A percentile compares a stretch with the other conserved stretches of the same genome.
These are phyloP conservation scores for Nymphalis polychloros DNA, from an alignment of 2,888 invertebrate species.

Conservation along the genomic window DNA sequence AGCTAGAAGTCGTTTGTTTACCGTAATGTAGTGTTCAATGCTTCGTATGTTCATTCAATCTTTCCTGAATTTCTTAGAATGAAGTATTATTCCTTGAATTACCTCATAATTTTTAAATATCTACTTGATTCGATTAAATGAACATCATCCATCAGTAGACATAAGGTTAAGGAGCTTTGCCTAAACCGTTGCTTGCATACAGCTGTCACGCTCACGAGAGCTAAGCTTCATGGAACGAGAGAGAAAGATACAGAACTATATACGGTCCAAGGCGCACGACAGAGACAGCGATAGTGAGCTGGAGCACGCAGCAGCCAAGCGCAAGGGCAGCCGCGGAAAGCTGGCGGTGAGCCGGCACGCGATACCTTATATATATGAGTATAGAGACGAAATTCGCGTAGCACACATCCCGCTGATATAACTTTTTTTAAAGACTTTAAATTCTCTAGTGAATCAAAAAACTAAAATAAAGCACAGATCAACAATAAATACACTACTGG, in stretches of 20 bases:
- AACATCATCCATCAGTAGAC: constrained; percentile 1
- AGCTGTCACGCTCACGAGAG: constrained; percentile 76
- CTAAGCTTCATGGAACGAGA: constrained; percentile 78
- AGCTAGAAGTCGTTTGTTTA: too few relatives aligned
- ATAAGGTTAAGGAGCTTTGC: constrained; percentile 28
- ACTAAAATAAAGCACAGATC: too few relatives aligned
- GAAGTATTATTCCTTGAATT: too few relatives aligned
- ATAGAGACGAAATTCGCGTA: constrained; percentile 51
- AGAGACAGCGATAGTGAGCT: constrained; percentile 95
- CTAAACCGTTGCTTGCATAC: constrained; percentile 58
- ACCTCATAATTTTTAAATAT: too few relatives aligned
- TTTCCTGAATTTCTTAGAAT: too few relatives aligned
- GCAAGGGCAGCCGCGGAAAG: constrained; percentile 85
- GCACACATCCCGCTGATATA: constrained; percentile 14
- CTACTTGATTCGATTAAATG: background rate
- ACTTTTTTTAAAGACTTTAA: background rate
- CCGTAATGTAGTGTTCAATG: too few relatives aligned
- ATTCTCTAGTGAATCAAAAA: background rate
- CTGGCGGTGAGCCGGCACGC: constrained; percentile 85
- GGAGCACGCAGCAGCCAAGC: constrained; percentile 77
- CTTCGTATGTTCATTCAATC: too few relatives aligned
- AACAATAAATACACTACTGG: too few relatives aligned
- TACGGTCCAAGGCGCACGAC: constrained; percentile 77
- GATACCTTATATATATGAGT: constrained; percentile 48
- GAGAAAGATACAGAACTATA: constrained; percentile 79